A percentile compares a stretch with the other conserved stretches of the same genome.
Conservation (phyloP, 1,140 invertebrate species). For the Drosophila insularis region DNA sequence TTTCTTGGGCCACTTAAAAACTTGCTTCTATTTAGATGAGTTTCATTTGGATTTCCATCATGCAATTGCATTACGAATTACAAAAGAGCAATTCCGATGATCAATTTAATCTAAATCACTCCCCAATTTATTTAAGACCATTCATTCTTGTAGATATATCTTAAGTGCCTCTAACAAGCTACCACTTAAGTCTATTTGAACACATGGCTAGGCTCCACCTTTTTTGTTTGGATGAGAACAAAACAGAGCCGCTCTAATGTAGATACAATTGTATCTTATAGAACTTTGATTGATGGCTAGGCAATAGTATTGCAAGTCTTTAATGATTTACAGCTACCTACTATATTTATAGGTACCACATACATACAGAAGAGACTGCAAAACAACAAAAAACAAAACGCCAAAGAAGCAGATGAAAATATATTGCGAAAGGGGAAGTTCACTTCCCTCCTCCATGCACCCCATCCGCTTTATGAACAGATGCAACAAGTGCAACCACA, state of each 20-base stretch:
- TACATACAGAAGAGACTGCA: conserved; percentile 47
- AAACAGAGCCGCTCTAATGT: conserved; percentile 24
- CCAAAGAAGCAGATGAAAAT: conserved; percentile 2
- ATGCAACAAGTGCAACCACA: conserved; percentile 48
- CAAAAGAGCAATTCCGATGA: not conserved
- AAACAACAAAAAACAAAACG: conserved; percentile 20
- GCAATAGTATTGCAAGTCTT: conserved; percentile 30
- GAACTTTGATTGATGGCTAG: conserved; percentile 55
- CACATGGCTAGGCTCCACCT: conserved; percentile 20
- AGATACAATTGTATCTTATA: conserved; percentile 55
- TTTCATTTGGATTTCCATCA: not conserved
- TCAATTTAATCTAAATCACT: conserved; percentile 3
- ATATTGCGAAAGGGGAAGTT: conserved; percentile 24
- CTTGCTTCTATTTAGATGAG: not conserved
- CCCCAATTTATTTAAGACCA: conserved; percentile 38
- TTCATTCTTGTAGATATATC: conserved; percentile 28
- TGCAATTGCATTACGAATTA: not conserved
- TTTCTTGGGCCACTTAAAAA: not conserved
- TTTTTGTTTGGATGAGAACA: not conserved
- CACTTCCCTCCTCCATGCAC: conserved; percentile 17
- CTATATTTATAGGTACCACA: conserved; percentile 54
- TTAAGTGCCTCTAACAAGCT: conserved; percentile 36
- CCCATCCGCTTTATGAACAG: conserved; percentile 47
- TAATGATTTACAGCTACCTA: conserved; percentile 61
- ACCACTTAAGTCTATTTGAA: conserved; percentile 41